Evolutionary conservation across 2,888 invertebrate genomes (phyloP).

Genomic region (Orchestes rusci): DNA sequence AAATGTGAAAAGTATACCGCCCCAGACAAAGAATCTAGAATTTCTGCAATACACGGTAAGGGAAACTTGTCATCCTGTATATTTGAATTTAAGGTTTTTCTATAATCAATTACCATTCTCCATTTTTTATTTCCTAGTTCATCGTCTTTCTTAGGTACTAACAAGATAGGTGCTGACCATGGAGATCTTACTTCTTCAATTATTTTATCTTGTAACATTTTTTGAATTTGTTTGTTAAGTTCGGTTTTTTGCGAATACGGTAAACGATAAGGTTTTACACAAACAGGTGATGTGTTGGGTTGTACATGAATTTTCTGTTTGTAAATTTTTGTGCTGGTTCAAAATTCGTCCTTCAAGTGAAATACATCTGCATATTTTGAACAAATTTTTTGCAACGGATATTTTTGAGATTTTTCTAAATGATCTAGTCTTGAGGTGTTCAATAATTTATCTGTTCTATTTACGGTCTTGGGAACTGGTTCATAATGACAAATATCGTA

Average conservation of each 20-base stretch:
- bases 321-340: neutral
- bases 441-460: neutral
- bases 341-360: neutral
- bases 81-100: slow-evolving; percentile 12
- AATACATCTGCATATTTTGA: neutral
- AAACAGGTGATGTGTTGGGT: neutral
- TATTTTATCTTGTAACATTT: neutral
- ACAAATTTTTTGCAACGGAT: neutral
- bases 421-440: neutral
- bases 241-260: neutral
- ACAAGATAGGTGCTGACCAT: slow-evolving; percentile 25
- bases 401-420: neutral
- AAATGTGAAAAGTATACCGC: slow-evolving; percentile 10
- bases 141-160: slow-evolving; percentile 26
- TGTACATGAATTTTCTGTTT: neutral
- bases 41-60: slow-evolving; percentile 28
- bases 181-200: slow-evolving; percentile 26
- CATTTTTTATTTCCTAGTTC: slow-evolving; percentile 19
- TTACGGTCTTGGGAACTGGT: neutral
- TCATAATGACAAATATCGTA: neutral
- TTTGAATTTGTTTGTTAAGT: neutral
- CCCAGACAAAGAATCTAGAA: slow-evolving; percentile 28
- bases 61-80: slow-evolving; percentile 17
- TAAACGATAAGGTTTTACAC: neutral
- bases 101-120: slow-evolving; percentile 25